Base-by-base conservation (phyloP, 2,888 invertebrate species). In the Lissonota sp. region DNA sequence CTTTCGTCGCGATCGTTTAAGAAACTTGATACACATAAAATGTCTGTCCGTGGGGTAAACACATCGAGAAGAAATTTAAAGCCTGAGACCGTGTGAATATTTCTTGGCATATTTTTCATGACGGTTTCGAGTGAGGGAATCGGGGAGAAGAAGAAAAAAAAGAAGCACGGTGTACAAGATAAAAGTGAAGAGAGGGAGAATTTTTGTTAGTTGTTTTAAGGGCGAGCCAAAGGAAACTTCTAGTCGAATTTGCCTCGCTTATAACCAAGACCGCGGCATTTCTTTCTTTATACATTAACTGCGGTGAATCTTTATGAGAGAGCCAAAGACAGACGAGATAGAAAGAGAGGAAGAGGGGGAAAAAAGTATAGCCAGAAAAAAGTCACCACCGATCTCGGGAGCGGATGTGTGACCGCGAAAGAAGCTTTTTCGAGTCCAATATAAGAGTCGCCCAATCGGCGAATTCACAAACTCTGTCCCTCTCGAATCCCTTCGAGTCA, bases 221-320 rank as follows among this genome's bases (percentile, higher is more conserved):
- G 88, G n/a, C n/a, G 87, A 87, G 85, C 86, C 86, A 90, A 90
- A 90, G 90, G 89, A 89, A 91, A 91, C 89, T 88, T 81, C 86
- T 86, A 78, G 80, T 85, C 83, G 69, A 84, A 86, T 88, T 89
- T 88, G 82, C 86, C 85, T 86, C 86, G 87, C 86, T 87, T 88
- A 26, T 26, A 90, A 89, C 89, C 88, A 88, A 90, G 89, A 66
- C 84, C 85, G 86, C 84, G 83, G 84, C 85, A 83, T 84, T 87
- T 88, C 87, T 90, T 90, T 69, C 58, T 77, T 63, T 70, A 67
- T 73, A 26, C 26, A 77, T 90, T 88, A 78, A 85, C 88, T 62
- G 87, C 86, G 83, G 86, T 88, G 88, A 90, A 90, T 88, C 88
- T 88, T 87, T 83, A 84, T 84, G 86, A 82, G 83, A 85, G 58